phyloP scores from a whole-genome alignment of 2,888 invertebrate species.

The Camponotus fellah region DNA sequence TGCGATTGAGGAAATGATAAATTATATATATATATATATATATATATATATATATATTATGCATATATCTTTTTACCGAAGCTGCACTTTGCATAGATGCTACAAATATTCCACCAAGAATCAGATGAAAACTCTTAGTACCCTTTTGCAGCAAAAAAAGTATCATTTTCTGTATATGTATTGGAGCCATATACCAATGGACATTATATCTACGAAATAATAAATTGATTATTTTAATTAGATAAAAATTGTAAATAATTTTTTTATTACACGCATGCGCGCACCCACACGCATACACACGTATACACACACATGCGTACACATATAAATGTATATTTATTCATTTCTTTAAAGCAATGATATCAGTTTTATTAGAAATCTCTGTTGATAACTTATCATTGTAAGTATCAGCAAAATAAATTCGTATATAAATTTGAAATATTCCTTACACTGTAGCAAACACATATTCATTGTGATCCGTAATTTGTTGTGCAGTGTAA shows the following conservation, averaged over 20 bases:
- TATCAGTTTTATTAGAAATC: neutral
- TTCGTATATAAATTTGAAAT: neutral
- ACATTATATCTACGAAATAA: slow-evolving; percentile 12
- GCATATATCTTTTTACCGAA: neutral
- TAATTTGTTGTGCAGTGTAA: slow-evolving; percentile 15
- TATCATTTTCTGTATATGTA: slow-evolving; percentile 24
- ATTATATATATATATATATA: neutral
- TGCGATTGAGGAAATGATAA: neutral
- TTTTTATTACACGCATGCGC: too few species aligned
- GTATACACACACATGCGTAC: neutral
- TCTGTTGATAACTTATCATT: neutral
- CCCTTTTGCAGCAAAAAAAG: slow-evolving; percentile 18
- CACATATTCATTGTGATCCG: slow-evolving; percentile 19
- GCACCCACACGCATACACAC: neutral
- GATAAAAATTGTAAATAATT: neutral
- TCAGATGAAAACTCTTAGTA: neutral
- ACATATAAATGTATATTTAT: neutral
- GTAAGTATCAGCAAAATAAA: neutral
- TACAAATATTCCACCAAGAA: slow-evolving; percentile 10
- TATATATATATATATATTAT: neutral
- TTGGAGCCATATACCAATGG: neutral
- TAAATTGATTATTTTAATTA: neutral
- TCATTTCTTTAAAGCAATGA: neutral
- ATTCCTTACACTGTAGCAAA: slow-evolving; percentile 32
- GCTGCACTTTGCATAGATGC: neutral